Percentiles rank a stretch among this genome's conserved stretches.
Evolutionary conservation across 2,113 vertebrate species (phyloP).

Genomic region (Rhea pennata): DNA sequence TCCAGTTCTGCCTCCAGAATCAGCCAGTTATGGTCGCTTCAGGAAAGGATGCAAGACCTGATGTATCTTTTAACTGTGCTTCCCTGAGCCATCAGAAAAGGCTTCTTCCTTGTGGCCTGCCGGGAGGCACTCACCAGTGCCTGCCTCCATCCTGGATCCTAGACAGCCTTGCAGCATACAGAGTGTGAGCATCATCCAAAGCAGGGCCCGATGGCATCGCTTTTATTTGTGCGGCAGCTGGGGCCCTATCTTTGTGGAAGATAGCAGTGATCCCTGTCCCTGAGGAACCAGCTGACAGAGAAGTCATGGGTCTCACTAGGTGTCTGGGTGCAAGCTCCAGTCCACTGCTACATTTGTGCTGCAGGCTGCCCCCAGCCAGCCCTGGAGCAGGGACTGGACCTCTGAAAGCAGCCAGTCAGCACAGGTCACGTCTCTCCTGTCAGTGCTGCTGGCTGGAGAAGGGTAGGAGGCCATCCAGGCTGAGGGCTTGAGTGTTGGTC

Average conservation of each 20-base stretch:
- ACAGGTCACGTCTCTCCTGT: background rate
- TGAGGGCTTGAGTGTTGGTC: background rate
- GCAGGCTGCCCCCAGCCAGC: background rate
- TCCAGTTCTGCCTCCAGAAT: background rate
- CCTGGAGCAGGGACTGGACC: too few species aligned
- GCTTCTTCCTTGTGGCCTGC: background rate
- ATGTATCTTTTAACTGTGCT: background rate
- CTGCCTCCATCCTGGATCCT: background rate
- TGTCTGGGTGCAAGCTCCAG: background rate
- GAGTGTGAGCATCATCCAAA: background rate
- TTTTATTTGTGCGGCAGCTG: background rate
- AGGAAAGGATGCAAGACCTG: background rate
- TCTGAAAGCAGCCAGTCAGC: background rate
- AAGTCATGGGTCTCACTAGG: background rate
- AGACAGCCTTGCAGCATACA: background rate
- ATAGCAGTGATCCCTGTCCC: background rate
- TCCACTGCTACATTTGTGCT: background rate
- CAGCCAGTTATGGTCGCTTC: background rate
- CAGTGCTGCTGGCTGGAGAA: background rate
- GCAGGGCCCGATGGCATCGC: background rate
- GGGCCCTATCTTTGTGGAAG: background rate
- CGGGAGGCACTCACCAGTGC: background rate
- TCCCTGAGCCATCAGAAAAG: background rate
- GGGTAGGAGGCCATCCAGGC: background rate
- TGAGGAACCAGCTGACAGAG: background rate